phyloP scores from a whole-genome alignment of 2,888 invertebrate species.

The Eupithecia exiguata region DNA sequence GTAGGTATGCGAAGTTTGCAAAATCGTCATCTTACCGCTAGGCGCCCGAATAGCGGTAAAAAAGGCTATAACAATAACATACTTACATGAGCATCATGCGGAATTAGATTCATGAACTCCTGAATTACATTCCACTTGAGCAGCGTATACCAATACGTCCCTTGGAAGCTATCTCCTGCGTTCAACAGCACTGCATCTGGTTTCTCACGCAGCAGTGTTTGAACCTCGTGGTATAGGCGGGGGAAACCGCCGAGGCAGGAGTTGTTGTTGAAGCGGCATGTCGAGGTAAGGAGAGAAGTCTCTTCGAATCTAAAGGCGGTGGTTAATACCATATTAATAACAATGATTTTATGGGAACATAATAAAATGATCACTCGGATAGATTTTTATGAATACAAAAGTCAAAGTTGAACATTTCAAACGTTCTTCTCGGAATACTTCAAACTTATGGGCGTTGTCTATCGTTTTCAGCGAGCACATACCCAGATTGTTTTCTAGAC shows the following conservation, averaged over 20 bases:
- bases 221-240: slow-evolving; percentile 84
- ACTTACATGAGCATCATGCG: slow-evolving; percentile 90
- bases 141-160: slow-evolving; percentile 92
- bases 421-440: no score
- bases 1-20: no score
- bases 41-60: slow-evolving; percentile 76
- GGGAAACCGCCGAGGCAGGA: slow-evolving; percentile 89
- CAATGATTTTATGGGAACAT: no score
- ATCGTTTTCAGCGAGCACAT: no score
- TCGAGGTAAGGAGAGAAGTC: slow-evolving; percentile 81
- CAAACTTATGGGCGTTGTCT: no score
- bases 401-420: no score
- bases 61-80: no score
- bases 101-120: slow-evolving; percentile 89
- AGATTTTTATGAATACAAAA: no score
- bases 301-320: slow-evolving; percentile 83
- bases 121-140: slow-evolving; percentile 89
- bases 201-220: slow-evolving; percentile 73
- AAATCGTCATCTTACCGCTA: no score
- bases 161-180: slow-evolving; percentile 93
- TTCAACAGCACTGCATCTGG: slow-evolving; percentile 88
- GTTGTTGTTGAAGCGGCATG: slow-evolving; percentile 79
- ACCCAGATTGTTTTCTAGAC: no score
- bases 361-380: no score
- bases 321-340: neutral